Conservation (phyloP, 2,888 invertebrate genomes). For the Aphrophora alni region DNA sequence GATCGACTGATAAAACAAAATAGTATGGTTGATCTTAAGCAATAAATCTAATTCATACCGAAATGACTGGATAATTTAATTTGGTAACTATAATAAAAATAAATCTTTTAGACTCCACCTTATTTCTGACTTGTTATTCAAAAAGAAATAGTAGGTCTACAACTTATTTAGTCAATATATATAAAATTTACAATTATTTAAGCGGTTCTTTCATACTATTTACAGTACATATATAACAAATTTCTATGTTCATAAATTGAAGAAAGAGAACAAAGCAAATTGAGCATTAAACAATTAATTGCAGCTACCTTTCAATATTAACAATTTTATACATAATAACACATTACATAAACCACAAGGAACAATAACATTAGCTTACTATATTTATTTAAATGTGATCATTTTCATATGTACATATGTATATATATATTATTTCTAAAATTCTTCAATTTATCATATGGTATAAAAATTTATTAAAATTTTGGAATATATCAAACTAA, state of each 20-base stretch:
- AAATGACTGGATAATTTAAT: not conserved
- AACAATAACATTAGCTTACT: not conserved
- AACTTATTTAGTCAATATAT: not conserved
- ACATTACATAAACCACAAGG: constrained; percentile 1
- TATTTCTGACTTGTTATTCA: not conserved
- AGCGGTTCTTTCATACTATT: not conserved
- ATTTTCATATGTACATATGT: not conserved
- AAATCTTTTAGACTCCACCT: not conserved
- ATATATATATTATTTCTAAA: not conserved
- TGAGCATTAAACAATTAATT: not conserved
- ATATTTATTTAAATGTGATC: not conserved
- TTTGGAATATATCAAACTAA: too few species aligned
- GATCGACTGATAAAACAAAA: not conserved
- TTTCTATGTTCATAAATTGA: not conserved
- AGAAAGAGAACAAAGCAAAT: not conserved
- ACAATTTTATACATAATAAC: not conserved
- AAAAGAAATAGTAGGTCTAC: not conserved
- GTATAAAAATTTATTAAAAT: too few species aligned
- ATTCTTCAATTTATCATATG: too few species aligned
- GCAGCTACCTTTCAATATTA: constrained; percentile 2
- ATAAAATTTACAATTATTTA: not conserved
- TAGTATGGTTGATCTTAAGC: not conserved
- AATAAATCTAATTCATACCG: not conserved
- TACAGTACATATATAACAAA: not conserved
- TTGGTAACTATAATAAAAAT: not conserved